A percentile compares a stretch with the other conserved stretches of the same genome.
Conservation (phyloP, 2,797 vertebrate genomes). For the Ataeniobius toweri region DNA sequence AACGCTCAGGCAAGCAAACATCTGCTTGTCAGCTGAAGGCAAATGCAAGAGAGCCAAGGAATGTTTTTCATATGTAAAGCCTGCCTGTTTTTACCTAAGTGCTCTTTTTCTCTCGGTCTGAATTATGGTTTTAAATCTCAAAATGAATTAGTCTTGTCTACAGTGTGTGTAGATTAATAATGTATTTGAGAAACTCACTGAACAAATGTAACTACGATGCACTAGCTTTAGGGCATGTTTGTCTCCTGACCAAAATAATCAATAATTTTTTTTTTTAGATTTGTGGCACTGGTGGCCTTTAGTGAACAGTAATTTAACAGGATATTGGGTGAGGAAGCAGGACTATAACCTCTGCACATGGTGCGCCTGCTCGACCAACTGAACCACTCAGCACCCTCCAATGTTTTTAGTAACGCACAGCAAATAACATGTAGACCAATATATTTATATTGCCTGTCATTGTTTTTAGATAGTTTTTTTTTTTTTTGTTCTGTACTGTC, state of each 20-base stretch:
- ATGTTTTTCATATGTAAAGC: conserved; percentile 36
- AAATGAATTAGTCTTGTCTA: conserved; percentile 32
- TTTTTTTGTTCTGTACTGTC: not conserved
- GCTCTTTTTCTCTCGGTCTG: conserved; percentile 25
- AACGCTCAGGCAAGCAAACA: conserved; percentile 60
- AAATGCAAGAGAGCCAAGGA: conserved; percentile 9
- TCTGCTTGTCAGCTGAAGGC: conserved; percentile 62
- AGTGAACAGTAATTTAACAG: too few relatives aligned
- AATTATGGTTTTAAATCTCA: conserved; percentile 36
- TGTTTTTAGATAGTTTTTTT: too few relatives aligned
- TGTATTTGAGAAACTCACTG: conserved; percentile 33
- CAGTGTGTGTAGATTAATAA: conserved; percentile 52
- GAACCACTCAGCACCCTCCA: too few relatives aligned
- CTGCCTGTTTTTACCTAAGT: conserved; percentile 8
- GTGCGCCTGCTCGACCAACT: too few relatives aligned
- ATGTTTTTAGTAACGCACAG: too few relatives aligned
- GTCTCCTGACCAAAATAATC: conserved; percentile 39
- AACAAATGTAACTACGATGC: conserved; percentile 38
- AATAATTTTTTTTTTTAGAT: too few relatives aligned
- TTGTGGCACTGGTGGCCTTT: too few relatives aligned
- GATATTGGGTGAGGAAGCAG: too few relatives aligned
- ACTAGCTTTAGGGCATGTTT: conserved; percentile 29
- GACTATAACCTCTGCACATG: too few relatives aligned
- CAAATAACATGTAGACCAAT: too few relatives aligned
- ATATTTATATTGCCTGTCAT: too few relatives aligned